Evolutionary conservation across 2,113 vertebrate species (phyloP), one percentile per base, ranked within the genome.

Genomic region (Lichenostomus cassidix): DNA sequence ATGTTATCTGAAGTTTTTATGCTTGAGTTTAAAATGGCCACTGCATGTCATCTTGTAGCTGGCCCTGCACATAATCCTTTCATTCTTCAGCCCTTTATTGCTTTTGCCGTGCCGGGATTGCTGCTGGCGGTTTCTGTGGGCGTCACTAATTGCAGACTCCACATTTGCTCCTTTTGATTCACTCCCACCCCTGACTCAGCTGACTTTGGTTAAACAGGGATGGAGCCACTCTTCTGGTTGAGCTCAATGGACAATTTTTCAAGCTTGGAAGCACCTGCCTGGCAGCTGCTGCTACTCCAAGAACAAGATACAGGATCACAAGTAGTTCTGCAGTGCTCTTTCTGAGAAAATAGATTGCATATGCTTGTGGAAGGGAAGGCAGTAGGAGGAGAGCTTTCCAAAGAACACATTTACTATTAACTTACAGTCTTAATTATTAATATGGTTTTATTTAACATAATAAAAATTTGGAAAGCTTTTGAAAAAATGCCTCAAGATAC

Each of bases 381-480:
- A 85, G 59, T 44, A 63, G 12, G 18, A 87, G 11, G 25, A 56
- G 5, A 76, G 3, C 3, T 28, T 49, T 9, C 9, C 23, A 15
- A 71, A 71, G 29, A 82, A 23, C 9, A 19, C 2, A 17, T 1
- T 91, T 94, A 76, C 92, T 92, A 77, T 91, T 92, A 94, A 96
- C 90, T 95, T 95, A 59, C 33, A 24, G 5, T 55, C 87, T 87
- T 27, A 41, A 68, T 79, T 77, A 63, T 56, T 78, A 59, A 42
- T 79, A 47, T 44, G 0, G 37, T 58, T 86, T 81, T 49, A 41
- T 89, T 70, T 74, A 47, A 65, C 6, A 15, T 24, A 5, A 44
- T 52, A 78, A 78, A 96, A 95, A 68, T 75, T 94, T 89, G 74
- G 83, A 95, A 97, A 92, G 70, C 53, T 73, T 96, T 83, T 27